A percentile compares a stretch with the other conserved stretches of the same genome.
Evolutionary conservation across 23 tunicate species (phyloP).

Genomic region (Halocynthia roretzi): DNA sequence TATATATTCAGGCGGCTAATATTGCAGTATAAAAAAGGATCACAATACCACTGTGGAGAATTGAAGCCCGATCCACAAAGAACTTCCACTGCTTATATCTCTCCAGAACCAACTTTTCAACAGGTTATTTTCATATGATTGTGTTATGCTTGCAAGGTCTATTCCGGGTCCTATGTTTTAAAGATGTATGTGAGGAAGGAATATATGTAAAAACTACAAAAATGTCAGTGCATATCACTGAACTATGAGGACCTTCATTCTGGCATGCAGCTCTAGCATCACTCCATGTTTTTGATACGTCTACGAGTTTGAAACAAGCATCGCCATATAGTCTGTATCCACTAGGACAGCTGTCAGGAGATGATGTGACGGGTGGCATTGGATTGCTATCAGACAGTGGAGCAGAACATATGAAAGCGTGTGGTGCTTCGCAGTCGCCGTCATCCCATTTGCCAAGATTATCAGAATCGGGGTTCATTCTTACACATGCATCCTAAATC

Average conservation of each 20-base stretch:
- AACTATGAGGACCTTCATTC: constrained; percentile 25
- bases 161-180: background rate
- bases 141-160: constrained; percentile 24
- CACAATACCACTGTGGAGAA: constrained; percentile 20
- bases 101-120: constrained; percentile 65
- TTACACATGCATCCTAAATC: constrained; percentile 21
- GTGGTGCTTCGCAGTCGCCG: constrained; percentile 25
- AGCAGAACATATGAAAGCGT: constrained; percentile 33
- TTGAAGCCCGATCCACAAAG: constrained; percentile 48
- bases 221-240: background rate
- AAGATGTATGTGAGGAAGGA: background rate
- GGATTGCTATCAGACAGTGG: constrained; percentile 9
- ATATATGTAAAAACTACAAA: background rate
- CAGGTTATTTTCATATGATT: constrained; percentile 59
- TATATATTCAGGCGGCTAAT: too few species aligned
- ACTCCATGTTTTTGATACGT: constrained; percentile 12
- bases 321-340: constrained; percentile 51
- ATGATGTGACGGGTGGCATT: constrained; percentile 4
- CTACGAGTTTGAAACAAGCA: constrained; percentile 45
- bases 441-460: constrained; percentile 58
- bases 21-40: background rate
- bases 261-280: constrained; percentile 32
- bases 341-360: constrained; percentile 20
- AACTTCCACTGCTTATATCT: constrained; percentile 22
- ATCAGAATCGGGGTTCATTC: background rate